Evolutionary conservation across 2,888 invertebrate species (phyloP).

Genomic region (Pristionchus entomophagus): DNA sequence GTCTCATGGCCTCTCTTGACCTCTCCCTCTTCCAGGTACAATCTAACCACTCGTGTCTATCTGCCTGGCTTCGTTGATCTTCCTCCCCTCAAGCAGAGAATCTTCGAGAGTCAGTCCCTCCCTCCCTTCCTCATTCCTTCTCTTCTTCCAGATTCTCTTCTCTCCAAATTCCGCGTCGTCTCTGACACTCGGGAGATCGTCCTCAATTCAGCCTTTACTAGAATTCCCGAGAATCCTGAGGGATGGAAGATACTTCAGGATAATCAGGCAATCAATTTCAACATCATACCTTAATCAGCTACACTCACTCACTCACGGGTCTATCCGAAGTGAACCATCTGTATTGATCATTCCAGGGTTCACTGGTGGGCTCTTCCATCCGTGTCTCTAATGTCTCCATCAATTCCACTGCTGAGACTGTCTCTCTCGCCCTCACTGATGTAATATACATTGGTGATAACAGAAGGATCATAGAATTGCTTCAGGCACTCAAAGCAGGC

Average conservation of each 20-base stretch:
- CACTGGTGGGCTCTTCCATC: not conserved
- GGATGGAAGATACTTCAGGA: not conserved
- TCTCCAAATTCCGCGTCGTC: slow-evolving; percentile 29
- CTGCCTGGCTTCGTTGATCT: slow-evolving; percentile 36
- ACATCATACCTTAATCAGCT: not conserved
- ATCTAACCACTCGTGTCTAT: slow-evolving; percentile 9
- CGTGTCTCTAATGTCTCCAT: not conserved
- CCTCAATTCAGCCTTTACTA: not conserved
- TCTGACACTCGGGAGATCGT: not conserved
- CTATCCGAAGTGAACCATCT: too few species aligned
- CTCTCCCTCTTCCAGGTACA: slow-evolving; percentile 17
- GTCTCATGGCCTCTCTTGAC: too few species aligned
- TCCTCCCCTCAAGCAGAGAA: not conserved
- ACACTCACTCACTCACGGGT: too few species aligned
- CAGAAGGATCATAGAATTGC: not conserved
- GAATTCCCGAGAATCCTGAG: not conserved
- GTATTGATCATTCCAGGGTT: not conserved
- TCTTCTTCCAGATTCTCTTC: slow-evolving; percentile 18
- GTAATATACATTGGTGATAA: not conserved
- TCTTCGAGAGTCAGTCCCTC: slow-evolving; percentile 21
- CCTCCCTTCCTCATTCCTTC: too few species aligned
- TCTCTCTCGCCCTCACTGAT: not conserved
- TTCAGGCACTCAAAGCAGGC: not conserved
- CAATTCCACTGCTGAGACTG: slow-evolving; percentile 22
- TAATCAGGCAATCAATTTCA: not conserved